phyloP scores from a whole-genome alignment of 2,888 invertebrate genomes.

The Eupithecia vulgata region DNA sequence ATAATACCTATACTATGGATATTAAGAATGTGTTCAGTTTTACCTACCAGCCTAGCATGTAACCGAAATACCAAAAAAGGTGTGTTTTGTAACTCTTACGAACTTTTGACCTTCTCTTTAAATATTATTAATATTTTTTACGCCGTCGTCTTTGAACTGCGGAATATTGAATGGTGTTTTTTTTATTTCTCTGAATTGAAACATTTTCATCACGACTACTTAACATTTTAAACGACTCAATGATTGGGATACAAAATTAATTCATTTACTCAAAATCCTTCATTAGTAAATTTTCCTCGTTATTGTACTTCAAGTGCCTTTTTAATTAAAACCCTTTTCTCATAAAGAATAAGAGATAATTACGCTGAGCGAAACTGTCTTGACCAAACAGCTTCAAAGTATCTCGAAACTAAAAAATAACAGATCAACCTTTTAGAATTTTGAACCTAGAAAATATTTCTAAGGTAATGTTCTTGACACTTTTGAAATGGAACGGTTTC shows the following conservation, averaged over 20 bases:
- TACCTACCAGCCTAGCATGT: background rate
- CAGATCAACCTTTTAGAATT: background rate
- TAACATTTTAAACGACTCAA: slow-evolving; percentile 2
- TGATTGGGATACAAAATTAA: slow-evolving; percentile 18
- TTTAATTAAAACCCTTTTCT: slow-evolving; percentile 11
- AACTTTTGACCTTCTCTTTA: background rate
- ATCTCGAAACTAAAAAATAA: slow-evolving; percentile 7
- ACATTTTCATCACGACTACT: background rate
- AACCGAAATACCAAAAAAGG: background rate
- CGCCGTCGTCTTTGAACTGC: background rate
- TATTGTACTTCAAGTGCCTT: slow-evolving; percentile 1
- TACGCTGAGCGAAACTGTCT: background rate
- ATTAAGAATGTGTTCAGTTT: background rate
- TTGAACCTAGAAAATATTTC: background rate
- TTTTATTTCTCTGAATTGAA: background rate
- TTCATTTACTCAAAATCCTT: slow-evolving; percentile 7
- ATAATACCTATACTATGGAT: no score
- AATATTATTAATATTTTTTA: background rate
- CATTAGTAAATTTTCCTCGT: slow-evolving; percentile 11
- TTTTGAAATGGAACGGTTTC: background rate
- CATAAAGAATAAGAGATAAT: slow-evolving; percentile 9
- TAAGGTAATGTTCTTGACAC: background rate
- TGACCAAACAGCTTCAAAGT: background rate
- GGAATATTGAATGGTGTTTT: background rate
- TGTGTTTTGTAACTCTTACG: background rate